Evolutionary conservation across 2,888 invertebrate species (phyloP).

Genomic region (Drosophila niveifrons): DNA sequence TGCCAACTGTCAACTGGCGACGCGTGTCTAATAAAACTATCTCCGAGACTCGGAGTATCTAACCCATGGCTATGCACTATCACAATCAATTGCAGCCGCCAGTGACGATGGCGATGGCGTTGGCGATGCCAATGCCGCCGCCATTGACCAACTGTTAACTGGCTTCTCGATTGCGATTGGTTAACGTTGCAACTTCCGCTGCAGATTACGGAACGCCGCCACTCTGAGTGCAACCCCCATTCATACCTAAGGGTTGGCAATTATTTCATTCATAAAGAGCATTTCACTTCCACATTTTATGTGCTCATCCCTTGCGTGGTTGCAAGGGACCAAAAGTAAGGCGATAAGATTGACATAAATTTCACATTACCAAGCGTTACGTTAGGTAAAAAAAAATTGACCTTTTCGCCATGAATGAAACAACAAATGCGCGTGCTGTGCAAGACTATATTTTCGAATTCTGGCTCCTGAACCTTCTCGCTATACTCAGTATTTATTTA

Average conservation of each 20-base stretch:
- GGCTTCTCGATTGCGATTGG: slow-evolving; percentile 60
- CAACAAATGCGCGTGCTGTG: slow-evolving; percentile 52
- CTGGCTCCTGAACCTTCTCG: slow-evolving; percentile 13
- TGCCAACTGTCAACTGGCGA: slow-evolving; percentile 48
- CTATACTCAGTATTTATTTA: slow-evolving; percentile 13
- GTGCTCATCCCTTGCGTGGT: slow-evolving; percentile 45
- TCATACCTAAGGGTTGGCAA: slow-evolving; percentile 46
- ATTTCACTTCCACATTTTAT: slow-evolving; percentile 57
- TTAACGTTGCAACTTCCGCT: slow-evolving; percentile 45
- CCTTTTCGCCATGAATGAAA: slow-evolving; percentile 69
- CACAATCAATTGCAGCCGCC: slow-evolving; percentile 60
- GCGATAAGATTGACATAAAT: slow-evolving; percentile 79
- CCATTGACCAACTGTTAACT: slow-evolving; percentile 72
- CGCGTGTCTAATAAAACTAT: slow-evolving; percentile 79
- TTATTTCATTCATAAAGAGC: slow-evolving; percentile 65
- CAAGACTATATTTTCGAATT: background rate
- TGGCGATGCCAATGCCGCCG: slow-evolving; percentile 42
- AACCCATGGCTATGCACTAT: slow-evolving; percentile 38
- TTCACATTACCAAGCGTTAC: slow-evolving; percentile 68
- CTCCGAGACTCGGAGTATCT: slow-evolving; percentile 46
- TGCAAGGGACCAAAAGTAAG: slow-evolving; percentile 36
- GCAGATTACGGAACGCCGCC: slow-evolving; percentile 39
- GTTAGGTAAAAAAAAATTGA: slow-evolving; percentile 48
- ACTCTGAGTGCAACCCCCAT: slow-evolving; percentile 50
- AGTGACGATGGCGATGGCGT: slow-evolving; percentile 3